Evolutionary conservation across 2,113 vertebrate species (phyloP).

Genomic region (Gymnobelideus leadbeateri): DNA sequence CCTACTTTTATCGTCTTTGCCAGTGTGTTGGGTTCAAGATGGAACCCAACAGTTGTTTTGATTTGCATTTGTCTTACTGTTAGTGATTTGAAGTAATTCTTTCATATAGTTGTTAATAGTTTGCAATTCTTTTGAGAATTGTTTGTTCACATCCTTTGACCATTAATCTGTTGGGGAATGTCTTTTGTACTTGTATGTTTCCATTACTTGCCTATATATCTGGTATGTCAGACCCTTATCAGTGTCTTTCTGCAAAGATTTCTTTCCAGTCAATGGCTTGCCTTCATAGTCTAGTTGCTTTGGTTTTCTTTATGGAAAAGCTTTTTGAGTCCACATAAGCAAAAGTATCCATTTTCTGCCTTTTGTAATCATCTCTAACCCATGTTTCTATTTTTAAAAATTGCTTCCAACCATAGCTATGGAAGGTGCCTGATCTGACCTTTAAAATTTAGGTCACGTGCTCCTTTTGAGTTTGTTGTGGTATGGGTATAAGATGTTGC

Average conservation of each 20-base stretch:
- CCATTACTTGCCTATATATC: neutral
- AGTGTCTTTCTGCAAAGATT: neutral
- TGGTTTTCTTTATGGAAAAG: neutral
- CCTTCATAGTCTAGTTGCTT: neutral
- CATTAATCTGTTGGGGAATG: neutral
- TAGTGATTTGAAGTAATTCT: neutral
- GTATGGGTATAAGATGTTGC: neutral
- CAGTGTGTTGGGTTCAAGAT: neutral
- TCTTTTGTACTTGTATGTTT: neutral
- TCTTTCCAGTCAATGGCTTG: neutral
- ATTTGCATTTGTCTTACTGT: neutral
- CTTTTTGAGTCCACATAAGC: neutral
- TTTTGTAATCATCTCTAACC: neutral
- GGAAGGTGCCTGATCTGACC: neutral
- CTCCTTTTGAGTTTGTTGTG: neutral
- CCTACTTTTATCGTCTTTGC: neutral
- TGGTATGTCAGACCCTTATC: neutral
- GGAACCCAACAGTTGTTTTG: neutral
- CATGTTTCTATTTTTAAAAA: neutral
- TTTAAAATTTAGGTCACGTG: neutral
- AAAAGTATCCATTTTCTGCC: neutral
- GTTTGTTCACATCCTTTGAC: neutral
- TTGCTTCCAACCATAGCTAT: neutral
- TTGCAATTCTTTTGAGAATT: neutral
- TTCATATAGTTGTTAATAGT: neutral